These are phyloP conservation scores for Yponomeuta sedellus DNA, from an alignment of 2,888 invertebrate genomes.

Conservation along the genomic window DNA sequence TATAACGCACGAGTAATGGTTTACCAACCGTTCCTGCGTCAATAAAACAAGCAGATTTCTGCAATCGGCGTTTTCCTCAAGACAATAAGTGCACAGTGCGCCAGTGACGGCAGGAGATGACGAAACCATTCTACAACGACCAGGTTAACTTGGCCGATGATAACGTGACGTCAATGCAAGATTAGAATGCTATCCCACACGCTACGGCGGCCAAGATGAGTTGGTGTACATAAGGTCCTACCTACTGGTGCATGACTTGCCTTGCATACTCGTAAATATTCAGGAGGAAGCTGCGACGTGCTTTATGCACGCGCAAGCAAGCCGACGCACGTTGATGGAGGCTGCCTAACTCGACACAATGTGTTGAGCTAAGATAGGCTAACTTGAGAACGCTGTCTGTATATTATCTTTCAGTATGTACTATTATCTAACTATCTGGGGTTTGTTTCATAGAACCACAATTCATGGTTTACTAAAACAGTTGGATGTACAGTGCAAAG, in stretches of 20 bases:
- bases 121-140: not conserved
- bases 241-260: not conserved
- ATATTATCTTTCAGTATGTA: too few relatives aligned
- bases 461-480: too few relatives aligned
- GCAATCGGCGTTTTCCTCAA: not conserved
- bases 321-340: not conserved
- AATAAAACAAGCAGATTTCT: not conserved
- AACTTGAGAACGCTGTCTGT: too few relatives aligned
- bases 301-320: not conserved
- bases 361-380: too few relatives aligned
- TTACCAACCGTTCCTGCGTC: not conserved
- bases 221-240: not conserved
- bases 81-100: not conserved
- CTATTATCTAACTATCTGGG: too few relatives aligned
- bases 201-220: not conserved
- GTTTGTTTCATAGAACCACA: too few relatives aligned
- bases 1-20: not conserved
- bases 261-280: conserved; percentile 1
- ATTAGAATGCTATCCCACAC: not conserved
- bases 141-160: not conserved
- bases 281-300: conserved; percentile 2
- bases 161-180: not conserved
- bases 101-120: not conserved
- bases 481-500: too few relatives aligned
- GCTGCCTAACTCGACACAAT: not conserved